phyloP scores from a whole-genome alignment of 2,888 invertebrate genomes.

The Callinectes sapidus region DNA sequence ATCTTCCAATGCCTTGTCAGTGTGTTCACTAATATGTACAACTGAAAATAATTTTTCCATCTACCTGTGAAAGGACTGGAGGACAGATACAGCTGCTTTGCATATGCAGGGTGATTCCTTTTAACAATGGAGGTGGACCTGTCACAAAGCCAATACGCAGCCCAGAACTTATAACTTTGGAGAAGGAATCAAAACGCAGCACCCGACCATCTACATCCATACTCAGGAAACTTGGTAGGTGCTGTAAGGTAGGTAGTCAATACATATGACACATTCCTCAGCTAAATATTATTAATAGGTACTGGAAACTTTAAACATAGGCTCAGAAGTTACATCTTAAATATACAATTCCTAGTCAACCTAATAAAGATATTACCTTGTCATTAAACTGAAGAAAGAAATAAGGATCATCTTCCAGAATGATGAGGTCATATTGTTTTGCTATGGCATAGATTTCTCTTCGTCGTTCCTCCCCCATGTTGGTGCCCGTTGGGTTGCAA shows the following conservation, averaged over 20 bases:
- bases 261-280: neutral
- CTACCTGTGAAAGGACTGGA: conserved; percentile 80
- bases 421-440: conserved; percentile 82
- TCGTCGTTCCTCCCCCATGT: conserved; percentile 82
- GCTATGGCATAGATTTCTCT: conserved; percentile 83
- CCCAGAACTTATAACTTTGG: conserved; percentile 84
- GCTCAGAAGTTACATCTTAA: neutral
- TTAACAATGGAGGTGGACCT: conserved; percentile 82
- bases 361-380: neutral
- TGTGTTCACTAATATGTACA: neutral
- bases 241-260: neutral
- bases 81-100: conserved; percentile 83
- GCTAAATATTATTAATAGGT: neutral
- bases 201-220: conserved; percentile 86
- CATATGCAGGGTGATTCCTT: conserved; percentile 82
- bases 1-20: neutral
- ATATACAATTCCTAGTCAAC: neutral
- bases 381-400: conserved; percentile 84
- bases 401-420: conserved; percentile 89
- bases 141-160: conserved; percentile 85
- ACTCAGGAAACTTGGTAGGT: conserved; percentile 82
- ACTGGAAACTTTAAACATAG: neutral
- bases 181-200: conserved; percentile 85
- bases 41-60: neutral
- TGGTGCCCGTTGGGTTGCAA: conserved; percentile 85